Evolutionary conservation across 2,888 invertebrate genomes (phyloP), one percentile per base, ranked within the genome.

Genomic region (Ornithoptera alexandrae): DNA sequence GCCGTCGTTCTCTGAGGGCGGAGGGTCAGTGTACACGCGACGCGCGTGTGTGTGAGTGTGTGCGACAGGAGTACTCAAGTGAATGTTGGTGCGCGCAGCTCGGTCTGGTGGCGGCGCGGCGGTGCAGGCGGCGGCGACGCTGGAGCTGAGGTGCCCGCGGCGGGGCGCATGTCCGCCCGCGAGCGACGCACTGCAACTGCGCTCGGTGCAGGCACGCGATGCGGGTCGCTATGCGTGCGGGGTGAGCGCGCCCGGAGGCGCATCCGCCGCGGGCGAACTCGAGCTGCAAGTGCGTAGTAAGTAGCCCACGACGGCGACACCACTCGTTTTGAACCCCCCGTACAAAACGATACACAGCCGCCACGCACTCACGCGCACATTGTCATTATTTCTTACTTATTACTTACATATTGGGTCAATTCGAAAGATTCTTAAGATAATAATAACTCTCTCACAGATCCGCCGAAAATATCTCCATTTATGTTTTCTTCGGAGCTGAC

Each of bases 401-500:
- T 30, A 0, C 30, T 30, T 6, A 10, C 39, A 10, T 10, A 1
- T 39, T 10, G 39, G 8, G 39, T 39, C 39, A 10, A 1, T 10
- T 8, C 39, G 39, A 39, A 39, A 7, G 39, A 39, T 39, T 39
- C 39, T 10, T 39, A 7, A 39, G 10, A 7, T 39, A 39, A 39
- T 10, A 39, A 39, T 39, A 6, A 10, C 36, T 17, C 36, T 30
- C 30, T 10, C 36, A 10, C 82, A 95, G 95, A 94, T 90, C 97
- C 97, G 4, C 97, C 97, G n/a, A 95, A 97, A 78, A 95, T 97
- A 82, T 97, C 97, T 75, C 95, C 97, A 50, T 97, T 98, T 86
- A 94, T 94, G 67, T 97, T 98, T 84, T 97, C 97, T 0, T 94
- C 95, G 77, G 96, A 96, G 82, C 93, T 97, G 68, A 95, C 96